Evolutionary conservation across 2,888 invertebrate genomes (phyloP).

Genomic region (Nipponacmea schrenckii): DNA sequence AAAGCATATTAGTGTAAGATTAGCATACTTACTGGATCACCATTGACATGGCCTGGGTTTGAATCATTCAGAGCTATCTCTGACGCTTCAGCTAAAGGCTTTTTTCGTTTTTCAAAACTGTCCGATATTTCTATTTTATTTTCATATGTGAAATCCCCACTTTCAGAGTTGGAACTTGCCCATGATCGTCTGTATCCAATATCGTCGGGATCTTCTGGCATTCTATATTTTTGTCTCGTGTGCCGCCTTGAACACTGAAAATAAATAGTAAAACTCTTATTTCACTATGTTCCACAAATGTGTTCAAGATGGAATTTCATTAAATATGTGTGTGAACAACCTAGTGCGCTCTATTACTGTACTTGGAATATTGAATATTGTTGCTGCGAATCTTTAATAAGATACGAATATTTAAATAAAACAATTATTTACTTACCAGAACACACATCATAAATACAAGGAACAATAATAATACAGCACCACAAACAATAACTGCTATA

Average conservation of each 20-base stretch:
- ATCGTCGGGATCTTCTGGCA: conserved; percentile 55
- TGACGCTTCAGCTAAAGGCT: not conserved
- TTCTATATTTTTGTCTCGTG: conserved; percentile 49
- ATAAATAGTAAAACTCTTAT: not conserved
- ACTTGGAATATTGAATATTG: no score
- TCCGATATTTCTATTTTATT: conserved; percentile 1
- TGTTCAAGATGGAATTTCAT: no score
- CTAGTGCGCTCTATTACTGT: no score
- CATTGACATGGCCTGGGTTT: not conserved
- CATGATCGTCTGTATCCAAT: conserved; percentile 49
- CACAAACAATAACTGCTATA: conserved; percentile 55
- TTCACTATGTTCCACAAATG: not conserved
- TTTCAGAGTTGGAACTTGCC: conserved; percentile 25
- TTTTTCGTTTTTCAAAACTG: not conserved
- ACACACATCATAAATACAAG: conserved; percentile 45
- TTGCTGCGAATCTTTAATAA: no score
- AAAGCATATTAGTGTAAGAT: not conserved
- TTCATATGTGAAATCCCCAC: conserved; percentile 5
- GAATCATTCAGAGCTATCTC: not conserved
- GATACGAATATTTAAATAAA: no score
- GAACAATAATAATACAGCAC: conserved; percentile 46
- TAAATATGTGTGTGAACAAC: no score
- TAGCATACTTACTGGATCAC: not conserved
- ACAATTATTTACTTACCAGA: conserved; percentile 39
- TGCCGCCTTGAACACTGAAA: conserved; percentile 51